Evolutionary conservation across 1,140 invertebrate genomes (phyloP).

Genomic region (Drosophila leontia): DNA sequence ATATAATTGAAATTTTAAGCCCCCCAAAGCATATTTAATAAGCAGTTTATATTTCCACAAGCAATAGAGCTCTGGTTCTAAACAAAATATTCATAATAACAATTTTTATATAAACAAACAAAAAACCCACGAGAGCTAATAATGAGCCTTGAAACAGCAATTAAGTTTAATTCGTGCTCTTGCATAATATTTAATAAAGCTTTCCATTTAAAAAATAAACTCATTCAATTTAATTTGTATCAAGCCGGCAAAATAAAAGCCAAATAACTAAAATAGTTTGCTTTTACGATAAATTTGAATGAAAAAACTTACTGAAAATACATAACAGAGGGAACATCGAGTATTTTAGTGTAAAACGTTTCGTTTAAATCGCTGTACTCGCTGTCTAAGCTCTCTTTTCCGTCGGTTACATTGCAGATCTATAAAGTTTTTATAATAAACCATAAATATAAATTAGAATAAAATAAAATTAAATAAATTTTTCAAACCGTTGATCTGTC

Average conservation of each 20-base stretch:
- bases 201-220: not conserved
- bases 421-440: not conserved
- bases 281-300: not conserved
- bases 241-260: not conserved
- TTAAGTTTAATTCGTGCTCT: conserved; percentile 7
- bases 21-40: not conserved
- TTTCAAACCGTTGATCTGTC: conserved; percentile 23
- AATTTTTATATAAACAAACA: not conserved
- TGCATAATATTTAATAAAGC: conserved; percentile 11
- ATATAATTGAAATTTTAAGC: not conserved
- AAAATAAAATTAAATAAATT: not conserved
- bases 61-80: not conserved
- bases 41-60: not conserved
- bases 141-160: conserved; percentile 7
- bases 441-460: no score
- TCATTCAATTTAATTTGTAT: conserved; percentile 8
- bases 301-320: conserved; percentile 60
- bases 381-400: not conserved
- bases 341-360: not conserved
- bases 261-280: not conserved
- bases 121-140: not conserved
- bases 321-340: conserved; percentile 68
- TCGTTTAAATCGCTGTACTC: not conserved
- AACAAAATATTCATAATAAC: not conserved
- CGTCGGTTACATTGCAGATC: conserved; percentile 37